Conservation (phyloP, 2,888 invertebrate species). For the Sphinx pinastri region DNA sequence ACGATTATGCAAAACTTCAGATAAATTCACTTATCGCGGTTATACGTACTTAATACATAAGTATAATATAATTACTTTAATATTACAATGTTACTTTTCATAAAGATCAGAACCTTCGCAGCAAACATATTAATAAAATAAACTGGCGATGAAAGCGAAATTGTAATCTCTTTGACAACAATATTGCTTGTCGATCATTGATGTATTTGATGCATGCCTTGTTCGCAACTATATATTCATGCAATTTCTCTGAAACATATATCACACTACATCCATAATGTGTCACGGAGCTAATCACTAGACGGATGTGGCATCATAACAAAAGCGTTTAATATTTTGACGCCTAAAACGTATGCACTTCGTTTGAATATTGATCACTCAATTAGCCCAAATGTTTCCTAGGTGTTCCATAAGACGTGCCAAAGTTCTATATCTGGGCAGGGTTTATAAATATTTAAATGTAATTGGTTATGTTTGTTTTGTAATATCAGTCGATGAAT, state of each 20-base stretch:
- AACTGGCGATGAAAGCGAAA: too few species aligned
- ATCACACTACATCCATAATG: background rate
- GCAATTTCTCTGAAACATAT: background rate
- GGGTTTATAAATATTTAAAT: too few species aligned
- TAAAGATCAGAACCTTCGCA: background rate
- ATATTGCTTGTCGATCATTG: background rate
- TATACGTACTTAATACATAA: background rate
- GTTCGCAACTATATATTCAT: background rate
- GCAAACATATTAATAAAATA: background rate
- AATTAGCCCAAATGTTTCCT: background rate
- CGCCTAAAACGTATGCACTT: background rate
- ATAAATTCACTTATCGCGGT: conserved; percentile 7
- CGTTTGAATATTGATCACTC: background rate
- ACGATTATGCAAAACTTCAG: background rate
- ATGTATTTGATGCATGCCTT: background rate
- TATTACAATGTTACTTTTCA: background rate
- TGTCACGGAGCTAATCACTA: background rate
- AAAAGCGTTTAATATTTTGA: conserved; percentile 1
- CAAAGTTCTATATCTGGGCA: too few species aligned
- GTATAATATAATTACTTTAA: background rate
- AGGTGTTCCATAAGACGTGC: background rate
- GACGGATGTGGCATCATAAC: background rate
- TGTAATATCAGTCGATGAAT: too few species aligned
- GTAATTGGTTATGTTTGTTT: background rate
- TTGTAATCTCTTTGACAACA: background rate